Evolutionary conservation across 2,797 vertebrate genomes (phyloP).

Genomic region (Periophthalmus magnuspinnatus): DNA sequence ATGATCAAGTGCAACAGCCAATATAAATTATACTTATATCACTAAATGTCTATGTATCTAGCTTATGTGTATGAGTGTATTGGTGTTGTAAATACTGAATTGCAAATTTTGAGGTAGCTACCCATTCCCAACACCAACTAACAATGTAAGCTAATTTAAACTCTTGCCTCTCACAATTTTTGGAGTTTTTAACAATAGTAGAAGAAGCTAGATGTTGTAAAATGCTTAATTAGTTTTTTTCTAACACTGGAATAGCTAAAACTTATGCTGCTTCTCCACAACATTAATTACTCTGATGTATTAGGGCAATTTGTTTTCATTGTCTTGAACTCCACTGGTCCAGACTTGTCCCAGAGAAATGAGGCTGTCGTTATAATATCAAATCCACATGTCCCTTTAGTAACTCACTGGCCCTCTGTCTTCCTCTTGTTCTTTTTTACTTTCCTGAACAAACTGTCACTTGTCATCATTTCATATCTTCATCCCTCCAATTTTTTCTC

Average conservation of each 20-base stretch:
- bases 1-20: too few species aligned
- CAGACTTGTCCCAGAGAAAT: slow-evolving; percentile 3
- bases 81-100: too few species aligned
- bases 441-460: slow-evolving; percentile 1
- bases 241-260: neutral
- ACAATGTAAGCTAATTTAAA: too few species aligned
- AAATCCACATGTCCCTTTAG: slow-evolving; percentile 5
- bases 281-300: slow-evolving; percentile 1
- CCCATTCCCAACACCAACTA: too few species aligned
- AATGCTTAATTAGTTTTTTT: neutral
- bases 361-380: neutral
- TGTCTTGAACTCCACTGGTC: neutral
- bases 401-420: neutral
- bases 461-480: slow-evolving; percentile 4
- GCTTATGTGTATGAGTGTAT: too few species aligned
- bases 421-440: neutral
- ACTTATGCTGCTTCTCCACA: neutral
- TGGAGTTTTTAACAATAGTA: neutral
- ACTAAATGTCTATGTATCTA: too few species aligned
- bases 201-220: neutral
- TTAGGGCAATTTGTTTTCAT: neutral
- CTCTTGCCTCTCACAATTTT: neutral
- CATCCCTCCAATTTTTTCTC: neutral
- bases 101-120: too few species aligned
- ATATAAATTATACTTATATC: too few species aligned